These are phyloP conservation scores for Piscicola geometra DNA, from an alignment of 2,888 invertebrate species.

Conservation along the genomic window DNA sequence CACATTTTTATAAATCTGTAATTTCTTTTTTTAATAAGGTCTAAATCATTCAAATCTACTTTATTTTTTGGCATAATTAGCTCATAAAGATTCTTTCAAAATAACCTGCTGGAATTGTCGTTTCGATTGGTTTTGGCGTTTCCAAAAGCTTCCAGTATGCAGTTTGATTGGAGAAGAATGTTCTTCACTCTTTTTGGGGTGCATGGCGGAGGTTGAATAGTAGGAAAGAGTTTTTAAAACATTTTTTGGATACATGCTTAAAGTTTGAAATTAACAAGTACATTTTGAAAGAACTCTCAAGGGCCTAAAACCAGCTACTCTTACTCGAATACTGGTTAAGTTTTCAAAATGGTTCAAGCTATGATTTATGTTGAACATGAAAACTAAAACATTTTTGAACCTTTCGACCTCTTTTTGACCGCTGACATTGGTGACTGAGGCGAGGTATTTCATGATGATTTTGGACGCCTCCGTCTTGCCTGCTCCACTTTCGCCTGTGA, in stretches of 20 bases:
- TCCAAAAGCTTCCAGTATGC: constrained; percentile 92
- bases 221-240: not conserved
- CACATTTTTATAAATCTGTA: no score
- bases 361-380: no score
- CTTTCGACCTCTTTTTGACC: constrained; percentile 92
- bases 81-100: no score
- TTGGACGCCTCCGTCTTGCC: constrained; percentile 99
- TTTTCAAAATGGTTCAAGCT: no score
- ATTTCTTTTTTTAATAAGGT: no score
- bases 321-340: no score
- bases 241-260: constrained; percentile 1
- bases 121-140: constrained; percentile 97
- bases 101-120: constrained; percentile 79
- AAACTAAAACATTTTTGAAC: no score
- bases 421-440: constrained; percentile 86
- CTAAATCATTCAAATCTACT: no score
- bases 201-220: no score
- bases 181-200: constrained; percentile 98
- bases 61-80: no score
- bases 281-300: not conserved
- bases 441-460: constrained; percentile 93
- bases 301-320: constrained; percentile 42
- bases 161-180: constrained; percentile 90
- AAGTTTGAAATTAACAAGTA: not conserved
- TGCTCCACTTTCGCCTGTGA: constrained; percentile 79